These are phyloP conservation scores for Ryuthela nishihirai DNA, from an alignment of 2,888 invertebrate genomes.

Conservation along the genomic window DNA sequence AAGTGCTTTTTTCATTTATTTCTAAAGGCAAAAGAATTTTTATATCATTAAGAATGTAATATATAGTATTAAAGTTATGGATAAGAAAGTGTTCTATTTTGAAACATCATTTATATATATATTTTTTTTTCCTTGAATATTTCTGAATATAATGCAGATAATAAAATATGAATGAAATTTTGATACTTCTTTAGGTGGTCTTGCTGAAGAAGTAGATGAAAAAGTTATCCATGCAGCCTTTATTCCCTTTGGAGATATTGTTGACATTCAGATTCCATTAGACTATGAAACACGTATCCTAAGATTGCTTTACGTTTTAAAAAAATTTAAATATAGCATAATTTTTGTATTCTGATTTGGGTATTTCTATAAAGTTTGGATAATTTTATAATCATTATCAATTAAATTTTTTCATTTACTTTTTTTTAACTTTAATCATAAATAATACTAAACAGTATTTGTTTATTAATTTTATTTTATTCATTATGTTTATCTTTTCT, in stretches of 20 bases:
- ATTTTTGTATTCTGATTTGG: no score
- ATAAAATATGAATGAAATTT: no score
- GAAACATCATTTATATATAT: no score
- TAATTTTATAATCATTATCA: background rate
- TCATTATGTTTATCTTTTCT: background rate
- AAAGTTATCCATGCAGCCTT: conserved; percentile 94
- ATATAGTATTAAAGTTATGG: no score
- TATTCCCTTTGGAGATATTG: conserved; percentile 96
- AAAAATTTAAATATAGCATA: no score
- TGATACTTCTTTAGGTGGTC: conserved; percentile 28
- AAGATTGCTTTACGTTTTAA: conserved; percentile 27
- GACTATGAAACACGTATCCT: conserved; percentile 76
- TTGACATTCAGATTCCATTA: conserved; percentile 96
- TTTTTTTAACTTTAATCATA: background rate
- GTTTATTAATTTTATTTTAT: background rate
- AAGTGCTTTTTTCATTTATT: no score
- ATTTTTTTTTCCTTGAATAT: no score
- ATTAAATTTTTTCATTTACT: background rate
- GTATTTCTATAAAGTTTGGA: no score
- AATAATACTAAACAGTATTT: background rate
- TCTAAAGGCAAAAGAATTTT: no score
- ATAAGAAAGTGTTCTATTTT: no score
- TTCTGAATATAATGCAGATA: no score
- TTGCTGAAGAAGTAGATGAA: conserved; percentile 81
- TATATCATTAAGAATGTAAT: no score